These are phyloP conservation scores for Maccullochella peelii DNA, from an alignment of 2,113 vertebrate species.

Conservation along the genomic window DNA sequence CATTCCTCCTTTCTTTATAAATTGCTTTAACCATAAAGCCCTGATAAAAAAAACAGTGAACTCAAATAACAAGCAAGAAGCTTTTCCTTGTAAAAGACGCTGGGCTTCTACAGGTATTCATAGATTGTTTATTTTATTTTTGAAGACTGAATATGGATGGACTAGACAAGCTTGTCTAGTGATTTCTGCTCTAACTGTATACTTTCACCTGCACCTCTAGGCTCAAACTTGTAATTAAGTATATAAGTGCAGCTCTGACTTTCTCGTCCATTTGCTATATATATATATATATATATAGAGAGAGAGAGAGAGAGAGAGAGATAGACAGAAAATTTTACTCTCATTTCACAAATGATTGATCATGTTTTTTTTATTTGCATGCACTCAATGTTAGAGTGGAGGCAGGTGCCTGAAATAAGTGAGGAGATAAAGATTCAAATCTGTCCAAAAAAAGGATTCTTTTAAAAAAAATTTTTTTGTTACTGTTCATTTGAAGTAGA, in stretches of 20 bases:
- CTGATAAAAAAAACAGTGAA: not conserved
- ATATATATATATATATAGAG: too few species aligned
- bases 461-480: too few species aligned
- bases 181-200: not conserved
- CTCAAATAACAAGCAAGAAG: not conserved
- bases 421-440: not conserved
- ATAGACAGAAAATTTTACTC: too few species aligned
- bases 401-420: not conserved
- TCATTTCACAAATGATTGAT: not conserved
- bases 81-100: not conserved
- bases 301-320: too few species aligned
- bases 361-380: not conserved
- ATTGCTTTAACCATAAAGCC: slow-evolving; percentile 5
- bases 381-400: not conserved
- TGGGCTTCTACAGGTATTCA: not conserved
- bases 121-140: not conserved
- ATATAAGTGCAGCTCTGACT: slow-evolving; percentile 24
- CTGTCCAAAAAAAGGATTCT: not conserved
- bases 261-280: slow-evolving; percentile 31
- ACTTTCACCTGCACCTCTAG: not conserved
- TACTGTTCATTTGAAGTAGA: not conserved
- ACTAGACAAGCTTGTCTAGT: not conserved
- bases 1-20: slow-evolving; percentile 2
- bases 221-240: slow-evolving; percentile 23
- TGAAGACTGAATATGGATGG: not conserved